Percentiles rank a stretch among this genome's conserved stretches.
These are phyloP conservation scores for Spisula solida DNA, from an alignment of 2,888 invertebrate genomes.

Conservation along the genomic window DNA sequence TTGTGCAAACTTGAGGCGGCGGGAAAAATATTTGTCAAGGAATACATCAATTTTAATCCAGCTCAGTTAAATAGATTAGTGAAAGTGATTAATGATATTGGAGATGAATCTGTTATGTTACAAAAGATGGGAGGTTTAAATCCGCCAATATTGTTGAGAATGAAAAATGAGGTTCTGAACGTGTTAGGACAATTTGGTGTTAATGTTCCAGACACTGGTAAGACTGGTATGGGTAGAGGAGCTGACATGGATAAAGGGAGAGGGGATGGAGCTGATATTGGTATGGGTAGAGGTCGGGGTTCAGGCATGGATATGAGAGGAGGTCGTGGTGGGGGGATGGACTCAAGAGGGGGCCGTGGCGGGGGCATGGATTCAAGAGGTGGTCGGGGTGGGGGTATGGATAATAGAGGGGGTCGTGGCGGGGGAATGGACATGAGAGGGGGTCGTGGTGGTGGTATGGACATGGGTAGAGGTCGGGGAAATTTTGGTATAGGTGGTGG, in stretches of 20 bases:
- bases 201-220: constrained; percentile 38
- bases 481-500: constrained; percentile 42
- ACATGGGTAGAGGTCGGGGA: constrained; percentile 47
- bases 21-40: constrained; percentile 60
- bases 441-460: background rate
- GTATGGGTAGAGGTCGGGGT: constrained; percentile 33
- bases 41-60: constrained; percentile 63
- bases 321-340: background rate
- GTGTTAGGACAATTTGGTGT: constrained; percentile 59
- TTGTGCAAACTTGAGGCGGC: constrained; percentile 60
- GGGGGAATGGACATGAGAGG: background rate
- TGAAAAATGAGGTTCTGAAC: constrained; percentile 62
- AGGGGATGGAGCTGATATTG: constrained; percentile 35
- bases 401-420: background rate
- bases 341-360: background rate
- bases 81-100: constrained; percentile 60
- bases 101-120: constrained; percentile 63
- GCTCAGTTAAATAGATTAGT: constrained; percentile 67
- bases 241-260: constrained; percentile 19
- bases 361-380: background rate
- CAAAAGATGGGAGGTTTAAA: constrained; percentile 54
- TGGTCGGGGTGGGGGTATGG: background rate
- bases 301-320: background rate
- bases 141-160: constrained; percentile 49
- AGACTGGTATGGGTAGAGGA: constrained; percentile 15